Evolutionary conservation across 2,888 invertebrate genomes (phyloP), one percentile per base, ranked within the genome.

Genomic region (Pammene aurita): DNA sequence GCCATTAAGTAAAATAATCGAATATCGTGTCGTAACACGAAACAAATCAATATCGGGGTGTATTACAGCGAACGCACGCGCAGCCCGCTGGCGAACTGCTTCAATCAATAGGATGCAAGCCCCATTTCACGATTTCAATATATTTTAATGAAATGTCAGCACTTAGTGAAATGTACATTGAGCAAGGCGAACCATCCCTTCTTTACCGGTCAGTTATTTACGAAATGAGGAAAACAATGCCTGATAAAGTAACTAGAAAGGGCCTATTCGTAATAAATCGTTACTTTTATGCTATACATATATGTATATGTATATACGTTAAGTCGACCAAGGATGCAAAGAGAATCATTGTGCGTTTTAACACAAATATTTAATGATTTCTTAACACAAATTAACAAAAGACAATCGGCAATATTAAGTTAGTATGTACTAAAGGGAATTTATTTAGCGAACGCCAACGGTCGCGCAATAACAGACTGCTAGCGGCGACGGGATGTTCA

Each of bases 111-210:
- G 87, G 90, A 90, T 87, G 84, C 88, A 86, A 84, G 83, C 84
- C 81, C 88, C 84, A 85, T 87, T 92, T 90, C 92, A 91, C 92
- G 92, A 92, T 90, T 92, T 86, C 90, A 91, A 92, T 92, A 89
- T 86, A 87, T 87, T 88, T 87, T 88, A 91, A 90, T 90, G 86
- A 91, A 92, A 92, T 91, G 90, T 89, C 90, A 88, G 91, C 86
- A 88, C 87, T 88, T 85, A 84, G 83, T 86, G 88, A 86, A 88
- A 88, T 85, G 81, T 82, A 83, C 82, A 84, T 90, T 89, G 86
- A 84, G 88, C 79, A 90, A 90, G 78, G 70, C 62, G 62, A 69
- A 62, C 67, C 34, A 50, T 64, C 61, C 60, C 66, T 66, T 66
- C 66, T 62, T 62, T 76, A 75, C 76, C 73, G 75, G 73, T 77